Conservation (phyloP, 1,140 invertebrate genomes). For the Camponotus vicinus region DNA sequence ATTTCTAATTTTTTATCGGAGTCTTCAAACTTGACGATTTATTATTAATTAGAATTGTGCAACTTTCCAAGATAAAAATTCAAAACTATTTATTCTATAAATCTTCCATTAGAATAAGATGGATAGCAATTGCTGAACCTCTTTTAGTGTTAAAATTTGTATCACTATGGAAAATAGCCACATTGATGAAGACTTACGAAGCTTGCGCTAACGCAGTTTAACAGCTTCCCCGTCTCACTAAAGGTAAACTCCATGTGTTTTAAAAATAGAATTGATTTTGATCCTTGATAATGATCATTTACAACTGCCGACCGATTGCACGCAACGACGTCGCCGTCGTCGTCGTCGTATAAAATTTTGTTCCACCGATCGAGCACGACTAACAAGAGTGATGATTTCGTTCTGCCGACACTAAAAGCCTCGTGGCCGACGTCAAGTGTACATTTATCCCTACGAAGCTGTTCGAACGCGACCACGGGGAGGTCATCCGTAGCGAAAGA, state of each 20-base stretch:
- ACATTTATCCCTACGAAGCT: constrained; percentile 75
- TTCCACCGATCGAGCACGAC: constrained; percentile 59
- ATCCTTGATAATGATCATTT: constrained; percentile 11
- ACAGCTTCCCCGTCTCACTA: background rate
- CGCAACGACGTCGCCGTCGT: constrained; percentile 14
- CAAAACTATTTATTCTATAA: background rate
- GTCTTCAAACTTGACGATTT: background rate
- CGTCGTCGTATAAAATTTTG: constrained; percentile 47
- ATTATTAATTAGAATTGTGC: background rate
- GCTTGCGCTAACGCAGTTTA: background rate
- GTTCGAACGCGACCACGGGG: constrained; percentile 71
- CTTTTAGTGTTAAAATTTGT: constrained; percentile 33
- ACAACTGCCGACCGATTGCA: constrained; percentile 7
- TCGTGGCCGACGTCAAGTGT: constrained; percentile 72
- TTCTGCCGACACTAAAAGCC: constrained; percentile 73
- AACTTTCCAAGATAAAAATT: background rate
- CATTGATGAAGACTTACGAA: constrained; percentile 58
- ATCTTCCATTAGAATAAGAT: background rate
- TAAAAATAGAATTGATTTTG: constrained; percentile 9
- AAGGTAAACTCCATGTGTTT: constrained; percentile 11
- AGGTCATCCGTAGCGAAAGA: constrained; percentile 68
- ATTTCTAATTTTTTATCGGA: background rate
- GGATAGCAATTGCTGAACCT: background rate
- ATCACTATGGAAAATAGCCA: background rate
- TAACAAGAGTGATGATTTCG: constrained; percentile 63